Percentiles rank a stretch among this genome's conserved stretches.
Evolutionary conservation across 2,113 vertebrate genomes (phyloP).

Genomic region (Ochotona princeps): DNA sequence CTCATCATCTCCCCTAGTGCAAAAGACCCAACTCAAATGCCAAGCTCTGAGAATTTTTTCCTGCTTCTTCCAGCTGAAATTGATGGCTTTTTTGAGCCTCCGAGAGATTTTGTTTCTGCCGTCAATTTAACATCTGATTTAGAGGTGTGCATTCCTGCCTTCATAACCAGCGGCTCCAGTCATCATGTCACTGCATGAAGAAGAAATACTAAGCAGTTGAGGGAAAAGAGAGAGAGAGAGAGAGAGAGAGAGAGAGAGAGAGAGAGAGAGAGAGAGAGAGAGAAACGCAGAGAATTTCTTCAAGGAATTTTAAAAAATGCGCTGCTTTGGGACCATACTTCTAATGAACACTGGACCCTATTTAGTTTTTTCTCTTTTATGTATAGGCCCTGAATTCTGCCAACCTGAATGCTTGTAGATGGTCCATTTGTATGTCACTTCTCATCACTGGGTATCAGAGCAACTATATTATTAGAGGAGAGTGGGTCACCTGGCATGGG

Average conservation of each 20-base stretch:
- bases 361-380: not conserved
- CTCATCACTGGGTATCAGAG: not conserved
- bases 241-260: not conserved
- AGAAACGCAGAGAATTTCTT: not conserved
- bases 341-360: not conserved
- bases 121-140: not conserved
- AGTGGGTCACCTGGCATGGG: not conserved
- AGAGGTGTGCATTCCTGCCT: not conserved
- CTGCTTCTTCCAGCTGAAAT: not conserved
- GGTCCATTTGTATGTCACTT: not conserved
- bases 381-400: not conserved
- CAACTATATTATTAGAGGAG: not conserved
- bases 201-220: not conserved
- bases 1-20: not conserved
- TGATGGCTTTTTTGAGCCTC: not conserved
- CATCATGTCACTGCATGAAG: not conserved
- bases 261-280: not conserved
- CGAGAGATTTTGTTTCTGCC: not conserved
- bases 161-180: not conserved
- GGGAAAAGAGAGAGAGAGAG: not conserved
- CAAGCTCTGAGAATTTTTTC: not conserved
- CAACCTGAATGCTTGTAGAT: not conserved
- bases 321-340: not conserved
- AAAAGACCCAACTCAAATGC: not conserved
- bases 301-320: not conserved